Base-by-base conservation (phyloP, 1,140 invertebrate genomes). In the Steinernema khuongi region DNA sequence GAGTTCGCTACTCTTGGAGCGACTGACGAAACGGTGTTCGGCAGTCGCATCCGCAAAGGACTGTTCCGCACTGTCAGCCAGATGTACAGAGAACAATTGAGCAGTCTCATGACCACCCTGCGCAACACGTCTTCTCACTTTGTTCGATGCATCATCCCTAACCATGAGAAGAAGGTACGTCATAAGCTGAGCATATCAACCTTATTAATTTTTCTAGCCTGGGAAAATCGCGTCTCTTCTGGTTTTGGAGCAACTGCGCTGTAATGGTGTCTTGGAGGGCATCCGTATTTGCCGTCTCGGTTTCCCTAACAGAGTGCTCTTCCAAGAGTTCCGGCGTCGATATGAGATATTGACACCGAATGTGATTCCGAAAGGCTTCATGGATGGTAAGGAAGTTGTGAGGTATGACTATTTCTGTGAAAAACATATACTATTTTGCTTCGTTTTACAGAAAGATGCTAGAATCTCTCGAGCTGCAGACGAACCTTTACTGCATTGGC, bases 61-160 rank as follows among this genome's bases (percentile, higher is more conserved):
- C 89, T 89, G 88, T 99, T 99, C 89, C 90, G 97, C 81, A 99
- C 97, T n/a, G 96, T 99, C 1, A 95, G 94, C 7, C 96, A 99
- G 86, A 86, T 98, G 69, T 99, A 99, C 89, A 99, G 99, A 85
- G 97, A 99, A 86, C 96, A 99, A 85, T 88, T 99, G 76, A 91
- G 92, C 1, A 96, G 96, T 85, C 88, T 99, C 29, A 99, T 99
- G 97, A 91, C 88, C 0, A 99, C 96, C 0, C 87, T 99, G 66
- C 89, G 94, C 68, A 98, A 99, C 85, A 99, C 97, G 30, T 97
- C 96, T 87, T 96, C 97, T 0, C 98, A 99, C 87, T 99, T 99
- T 87, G 96, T 99, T n/a, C 90, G 97, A 81, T 99, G 97, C 88
- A 99, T 99, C 84, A 98, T 99, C 87, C 97, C 96, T 14, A 99